These are phyloP conservation scores for Tachyglossus aculeatus DNA, from an alignment of 2,797 vertebrate species.

Conservation along the genomic window DNA sequence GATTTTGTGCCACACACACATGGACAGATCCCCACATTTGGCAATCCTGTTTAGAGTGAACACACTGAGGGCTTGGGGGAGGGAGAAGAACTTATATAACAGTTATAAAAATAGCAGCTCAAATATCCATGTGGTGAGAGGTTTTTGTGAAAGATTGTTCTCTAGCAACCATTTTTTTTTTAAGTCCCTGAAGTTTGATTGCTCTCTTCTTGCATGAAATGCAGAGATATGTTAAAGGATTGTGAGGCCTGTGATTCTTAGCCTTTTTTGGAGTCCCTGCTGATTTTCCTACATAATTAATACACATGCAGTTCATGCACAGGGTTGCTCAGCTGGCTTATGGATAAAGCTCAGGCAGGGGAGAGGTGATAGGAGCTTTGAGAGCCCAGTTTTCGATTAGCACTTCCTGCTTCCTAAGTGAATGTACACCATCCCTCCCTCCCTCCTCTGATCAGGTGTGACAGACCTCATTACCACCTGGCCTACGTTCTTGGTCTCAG, in stretches of 20 bases:
- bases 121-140: accelerated
- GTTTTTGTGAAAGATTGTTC: neutral
- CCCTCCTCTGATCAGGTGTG: too few species aligned
- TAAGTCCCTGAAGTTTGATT: neutral
- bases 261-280: neutral
- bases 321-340: neutral
- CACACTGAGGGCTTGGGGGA: neutral
- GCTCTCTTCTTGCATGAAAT: neutral
- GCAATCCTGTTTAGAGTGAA: too few species aligned
- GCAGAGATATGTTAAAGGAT: constrained; percentile 25
- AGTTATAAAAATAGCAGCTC: accelerated
- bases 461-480: too few species aligned
- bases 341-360: constrained; percentile 24
- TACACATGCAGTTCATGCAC: neutral
- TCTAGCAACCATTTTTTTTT: accelerated
- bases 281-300: neutral
- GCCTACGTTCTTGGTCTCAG: neutral
- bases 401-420: too few species aligned
- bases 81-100: accelerated
- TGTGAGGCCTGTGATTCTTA: neutral
- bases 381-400: too few species aligned
- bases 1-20: accelerated
- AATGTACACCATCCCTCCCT: too few species aligned
- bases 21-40: neutral
- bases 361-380: too few species aligned